phyloP scores from a whole-genome alignment of 2,888 invertebrate genomes.

The Strigamia transsilvanica region DNA sequence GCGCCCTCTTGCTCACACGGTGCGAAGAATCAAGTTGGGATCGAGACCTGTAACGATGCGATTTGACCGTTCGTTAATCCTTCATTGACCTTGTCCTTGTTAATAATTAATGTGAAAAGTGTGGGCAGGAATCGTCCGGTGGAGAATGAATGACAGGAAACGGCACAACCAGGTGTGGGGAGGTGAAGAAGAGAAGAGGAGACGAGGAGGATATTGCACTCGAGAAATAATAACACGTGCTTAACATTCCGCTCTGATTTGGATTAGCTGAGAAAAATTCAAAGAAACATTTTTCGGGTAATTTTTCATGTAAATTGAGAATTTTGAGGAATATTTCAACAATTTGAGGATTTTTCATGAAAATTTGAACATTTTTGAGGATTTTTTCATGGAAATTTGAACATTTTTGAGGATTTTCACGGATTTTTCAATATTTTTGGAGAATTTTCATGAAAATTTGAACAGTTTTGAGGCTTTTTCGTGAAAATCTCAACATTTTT shows the following conservation, averaged over 20 bases:
- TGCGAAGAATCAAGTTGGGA: neutral
- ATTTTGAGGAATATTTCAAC: too few species aligned
- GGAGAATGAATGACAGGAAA: neutral
- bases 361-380: too few species aligned
- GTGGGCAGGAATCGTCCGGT: neutral
- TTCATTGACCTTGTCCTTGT: neutral
- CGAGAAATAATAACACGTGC: neutral
- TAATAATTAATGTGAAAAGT: neutral
- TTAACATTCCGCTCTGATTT: neutral
- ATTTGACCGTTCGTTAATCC: neutral
- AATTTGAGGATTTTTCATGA: too few species aligned
- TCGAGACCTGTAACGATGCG: neutral
- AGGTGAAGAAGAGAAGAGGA: slow-evolving; percentile 3
- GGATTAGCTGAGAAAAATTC: neutral
- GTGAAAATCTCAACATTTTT: too few species aligned
- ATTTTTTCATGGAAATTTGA: too few species aligned
- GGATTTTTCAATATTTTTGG: too few species aligned
- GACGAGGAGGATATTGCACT: neutral
- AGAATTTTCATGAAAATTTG: too few species aligned
- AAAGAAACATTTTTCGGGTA: too few species aligned
- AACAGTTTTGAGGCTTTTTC: too few species aligned
- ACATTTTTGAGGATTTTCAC: too few species aligned
- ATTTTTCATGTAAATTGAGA: too few species aligned
- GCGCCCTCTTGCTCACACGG: neutral
- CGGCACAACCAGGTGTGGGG: neutral